Base-by-base conservation (phyloP, 2,888 invertebrate genomes). In the Alentia gelatinosa region DNA sequence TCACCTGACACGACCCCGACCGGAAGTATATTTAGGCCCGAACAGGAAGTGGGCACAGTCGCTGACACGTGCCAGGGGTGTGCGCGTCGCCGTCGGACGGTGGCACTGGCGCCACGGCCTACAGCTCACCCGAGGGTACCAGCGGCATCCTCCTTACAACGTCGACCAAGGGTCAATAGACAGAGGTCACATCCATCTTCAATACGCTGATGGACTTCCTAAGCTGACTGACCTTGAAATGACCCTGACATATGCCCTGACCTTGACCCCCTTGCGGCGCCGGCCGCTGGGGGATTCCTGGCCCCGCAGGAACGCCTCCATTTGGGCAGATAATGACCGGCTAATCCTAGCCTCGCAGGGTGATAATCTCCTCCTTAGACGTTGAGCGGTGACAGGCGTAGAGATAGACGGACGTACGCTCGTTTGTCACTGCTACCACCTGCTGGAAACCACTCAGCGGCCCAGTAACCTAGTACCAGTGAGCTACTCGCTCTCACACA, bases 21-120 rank as follows among this genome's bases (percentile, higher is more conserved):
- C 68, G 68, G 68, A 68, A 68, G 68, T 68, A 68, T 68, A 68
- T 68, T 68, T 68, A 68, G 68, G n/a, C 68, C 12, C 30, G 30
- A 30, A 68, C 68, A 9, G 68, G 68, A 68, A 68, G 68, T 68
- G 30, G 68, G 4, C 68, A 68, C 68, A 30, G 68, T 68, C 68
- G n/a, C 33, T 26, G 68, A 26, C 68, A 68, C 68, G 68, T 68
- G 68, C 68, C 68, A 30, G 30, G 30, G 68, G 4, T 30, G 68
- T 30, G 68, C 68, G 33, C 33, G 12, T 26, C 68, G n/a, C 68
- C 68, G 1, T 26, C 30, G 68, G 12, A 30, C 68, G 0, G 30
- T n/a, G n/a, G n/a, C n/a, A n/a, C n/a, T n/a, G n/a, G n/a, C n/a
- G n/a, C n/a, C n/a, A n/a, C n/a, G n/a, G n/a, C 30, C 4, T 30